phyloP scores from a whole-genome alignment of 2,113 vertebrate species.

The Fulica atra region DNA sequence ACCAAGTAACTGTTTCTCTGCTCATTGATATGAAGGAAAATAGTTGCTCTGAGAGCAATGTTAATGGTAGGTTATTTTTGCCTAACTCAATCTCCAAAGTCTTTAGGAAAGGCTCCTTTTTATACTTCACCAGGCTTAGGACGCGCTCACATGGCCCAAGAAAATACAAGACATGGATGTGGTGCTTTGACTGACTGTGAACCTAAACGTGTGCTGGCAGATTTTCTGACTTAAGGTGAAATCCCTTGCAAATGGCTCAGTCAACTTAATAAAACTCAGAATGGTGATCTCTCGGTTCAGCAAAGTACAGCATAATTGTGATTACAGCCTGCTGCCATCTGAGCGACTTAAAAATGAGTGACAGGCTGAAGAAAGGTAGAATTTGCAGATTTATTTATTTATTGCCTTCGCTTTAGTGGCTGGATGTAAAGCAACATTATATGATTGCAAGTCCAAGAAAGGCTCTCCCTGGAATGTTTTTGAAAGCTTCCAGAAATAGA shows the following conservation, averaged over 20 bases:
- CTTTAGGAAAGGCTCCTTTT: background rate
- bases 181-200: background rate
- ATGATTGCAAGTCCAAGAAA: background rate
- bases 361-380: background rate
- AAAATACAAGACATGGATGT: background rate
- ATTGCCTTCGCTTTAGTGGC: background rate
- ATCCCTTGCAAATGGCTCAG: background rate
- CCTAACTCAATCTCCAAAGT: background rate
- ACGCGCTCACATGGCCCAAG: background rate
- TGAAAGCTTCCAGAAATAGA: conserved; percentile 33
- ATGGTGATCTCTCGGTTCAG: background rate
- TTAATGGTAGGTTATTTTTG: background rate
- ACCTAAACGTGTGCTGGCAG: background rate
- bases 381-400: background rate
- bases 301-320: background rate
- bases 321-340: background rate
- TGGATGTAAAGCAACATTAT: background rate
- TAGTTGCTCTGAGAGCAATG: conserved; percentile 10
- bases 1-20: background rate
- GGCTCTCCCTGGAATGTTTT: background rate
- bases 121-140: background rate
- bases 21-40: background rate
- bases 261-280: conserved; percentile 20
- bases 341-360: background rate
- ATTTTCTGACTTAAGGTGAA: background rate